Percentiles rank a stretch among this genome's conserved stretches.
Conservation (phyloP, 2,888 invertebrate genomes). For the Schizaphis graminum region DNA sequence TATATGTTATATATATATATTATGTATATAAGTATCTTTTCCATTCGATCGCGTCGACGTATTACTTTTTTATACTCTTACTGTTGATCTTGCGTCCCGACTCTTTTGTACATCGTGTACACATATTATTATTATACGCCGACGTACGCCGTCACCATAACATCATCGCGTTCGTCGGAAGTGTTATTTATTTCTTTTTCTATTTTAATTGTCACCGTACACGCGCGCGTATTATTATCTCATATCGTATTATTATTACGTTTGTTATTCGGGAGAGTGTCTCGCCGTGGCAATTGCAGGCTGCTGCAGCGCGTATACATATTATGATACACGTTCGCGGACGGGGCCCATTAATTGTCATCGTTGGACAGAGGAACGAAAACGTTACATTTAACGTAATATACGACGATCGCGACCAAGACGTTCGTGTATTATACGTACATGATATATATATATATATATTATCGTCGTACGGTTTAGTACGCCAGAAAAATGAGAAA, state of each 20-base stretch:
- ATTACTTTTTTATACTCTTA: not conserved
- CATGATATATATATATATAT: not conserved
- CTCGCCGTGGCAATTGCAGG: not conserved
- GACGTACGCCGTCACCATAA: not conserved
- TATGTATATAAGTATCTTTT: not conserved
- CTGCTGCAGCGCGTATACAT: no score
- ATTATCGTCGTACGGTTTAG: not conserved
- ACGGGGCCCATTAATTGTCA: conserved; percentile 36
- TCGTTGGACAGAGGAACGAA: not conserved
- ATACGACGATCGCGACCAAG: not conserved
- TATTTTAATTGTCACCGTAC: conserved; percentile 40
- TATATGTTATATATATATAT: no score
- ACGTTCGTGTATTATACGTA: not conserved
- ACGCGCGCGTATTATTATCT: not conserved
- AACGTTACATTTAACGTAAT: not conserved
- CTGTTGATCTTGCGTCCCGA: not conserved
- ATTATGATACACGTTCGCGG: not conserved
- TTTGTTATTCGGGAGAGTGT: not conserved
- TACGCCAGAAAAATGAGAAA: not conserved
- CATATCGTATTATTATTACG: not conserved
- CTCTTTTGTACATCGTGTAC: not conserved
- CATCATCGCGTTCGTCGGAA: not conserved
- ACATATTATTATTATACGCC: not conserved
- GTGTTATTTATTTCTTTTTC: not conserved
- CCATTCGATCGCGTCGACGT: not conserved